These are phyloP conservation scores for Promerops cafer DNA, from an alignment of 2,113 vertebrate species.

Conservation along the genomic window DNA sequence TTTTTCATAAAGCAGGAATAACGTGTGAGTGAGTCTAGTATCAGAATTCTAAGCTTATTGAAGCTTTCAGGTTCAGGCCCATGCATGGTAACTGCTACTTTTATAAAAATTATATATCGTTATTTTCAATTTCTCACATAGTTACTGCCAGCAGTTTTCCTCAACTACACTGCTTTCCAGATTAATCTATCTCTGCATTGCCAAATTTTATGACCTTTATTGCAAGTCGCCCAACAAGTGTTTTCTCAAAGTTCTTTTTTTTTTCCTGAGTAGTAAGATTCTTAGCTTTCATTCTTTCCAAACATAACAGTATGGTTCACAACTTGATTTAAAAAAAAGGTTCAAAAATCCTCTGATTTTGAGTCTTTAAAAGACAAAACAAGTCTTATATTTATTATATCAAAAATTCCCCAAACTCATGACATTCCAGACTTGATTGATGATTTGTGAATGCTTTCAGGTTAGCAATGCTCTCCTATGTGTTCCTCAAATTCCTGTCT, in stretches of 20 bases:
- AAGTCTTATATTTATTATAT: constrained; percentile 8
- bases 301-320: constrained; percentile 5
- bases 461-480: neutral
- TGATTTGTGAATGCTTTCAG: constrained; percentile 21
- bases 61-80: neutral
- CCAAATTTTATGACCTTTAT: constrained; percentile 4
- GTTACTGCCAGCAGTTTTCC: neutral
- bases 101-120: neutral
- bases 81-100: neutral
- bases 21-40: neutral
- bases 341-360: neutral
- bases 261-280: neutral
- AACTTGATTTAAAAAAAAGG: neutral
- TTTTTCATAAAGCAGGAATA: neutral
- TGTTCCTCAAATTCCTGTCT: neutral
- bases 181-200: neutral
- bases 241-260: neutral
- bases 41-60: neutral
- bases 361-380: constrained; percentile 9
- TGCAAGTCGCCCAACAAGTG: constrained; percentile 2
- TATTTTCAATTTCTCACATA: constrained; percentile 23
- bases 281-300: constrained; percentile 19
- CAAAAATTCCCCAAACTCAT: constrained; percentile 2
- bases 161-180: neutral
- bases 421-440: constrained; percentile 9